Evolutionary conservation across 2,113 vertebrate species (phyloP).

Genomic region (Cryptotis parvus): DNA sequence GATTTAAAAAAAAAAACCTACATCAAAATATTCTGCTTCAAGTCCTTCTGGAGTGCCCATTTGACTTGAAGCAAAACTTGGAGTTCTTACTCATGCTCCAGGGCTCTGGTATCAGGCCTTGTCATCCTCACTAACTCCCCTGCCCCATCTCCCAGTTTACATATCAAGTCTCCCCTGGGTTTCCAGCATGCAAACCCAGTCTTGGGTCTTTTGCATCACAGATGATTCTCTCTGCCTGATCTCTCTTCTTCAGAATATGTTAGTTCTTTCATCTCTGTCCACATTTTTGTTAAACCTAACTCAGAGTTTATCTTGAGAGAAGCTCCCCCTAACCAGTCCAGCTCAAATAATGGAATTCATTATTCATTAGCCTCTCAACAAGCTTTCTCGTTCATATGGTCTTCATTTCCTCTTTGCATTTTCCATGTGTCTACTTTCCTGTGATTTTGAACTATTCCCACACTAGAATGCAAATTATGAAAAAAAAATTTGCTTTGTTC

Average conservation of each 20-base stretch:
- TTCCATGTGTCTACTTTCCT: not conserved
- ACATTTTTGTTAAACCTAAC: not conserved
- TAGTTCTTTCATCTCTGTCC: not conserved
- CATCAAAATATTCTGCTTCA: not conserved
- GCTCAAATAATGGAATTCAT: not conserved
- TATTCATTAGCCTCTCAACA: not conserved
- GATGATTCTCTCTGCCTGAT: not conserved
- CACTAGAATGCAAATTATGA: not conserved
- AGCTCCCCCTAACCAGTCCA: not conserved
- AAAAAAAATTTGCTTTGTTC: not conserved
- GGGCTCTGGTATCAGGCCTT: not conserved
- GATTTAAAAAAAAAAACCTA: not conserved
- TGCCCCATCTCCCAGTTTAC: accelerated
- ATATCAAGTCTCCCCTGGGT: not conserved
- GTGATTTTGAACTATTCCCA: not conserved
- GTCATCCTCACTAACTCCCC: not conserved
- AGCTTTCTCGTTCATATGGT: not conserved
- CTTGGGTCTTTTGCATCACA: not conserved
- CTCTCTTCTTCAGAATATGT: not conserved
- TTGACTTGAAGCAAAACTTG: not conserved
- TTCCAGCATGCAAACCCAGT: not conserved
- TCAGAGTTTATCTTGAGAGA: not conserved
- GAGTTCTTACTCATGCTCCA: not conserved
- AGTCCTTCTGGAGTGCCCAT: not conserved
- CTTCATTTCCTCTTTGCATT: not conserved